phyloP scores from a whole-genome alignment of 1,140 invertebrate species.

The Bradynema listronoti region DNA sequence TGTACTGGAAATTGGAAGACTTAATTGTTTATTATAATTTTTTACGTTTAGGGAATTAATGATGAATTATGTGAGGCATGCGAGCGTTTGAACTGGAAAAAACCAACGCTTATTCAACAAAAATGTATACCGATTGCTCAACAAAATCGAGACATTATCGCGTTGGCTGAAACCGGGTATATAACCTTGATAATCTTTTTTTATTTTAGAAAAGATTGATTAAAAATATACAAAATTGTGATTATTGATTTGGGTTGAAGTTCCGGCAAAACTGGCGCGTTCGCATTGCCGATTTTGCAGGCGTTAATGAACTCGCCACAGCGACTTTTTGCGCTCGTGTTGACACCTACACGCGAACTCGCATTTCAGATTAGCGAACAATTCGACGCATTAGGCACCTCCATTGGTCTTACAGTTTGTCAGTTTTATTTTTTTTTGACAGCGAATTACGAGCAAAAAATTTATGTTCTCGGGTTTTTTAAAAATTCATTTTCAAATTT shows the following conservation, averaged over 20 bases:
- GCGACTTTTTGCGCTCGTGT: slow-evolving; percentile 43
- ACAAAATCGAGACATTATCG: slow-evolving; percentile 45
- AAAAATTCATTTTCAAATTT: slow-evolving; percentile 4
- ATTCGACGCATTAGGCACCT: slow-evolving; percentile 47
- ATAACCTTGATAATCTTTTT: background rate
- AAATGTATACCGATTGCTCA: slow-evolving; percentile 50
- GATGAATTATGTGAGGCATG: slow-evolving; percentile 28
- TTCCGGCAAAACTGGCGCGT: slow-evolving; percentile 52
- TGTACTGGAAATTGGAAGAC: too few relatives aligned
- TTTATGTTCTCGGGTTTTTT: slow-evolving; percentile 3
- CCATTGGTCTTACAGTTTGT: slow-evolving; percentile 44
- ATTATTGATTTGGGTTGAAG: slow-evolving; percentile 29
- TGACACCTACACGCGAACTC: slow-evolving; percentile 54
- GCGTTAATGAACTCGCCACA: slow-evolving; percentile 45
- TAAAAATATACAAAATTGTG: too few relatives aligned
- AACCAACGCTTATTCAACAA: slow-evolving; percentile 37
- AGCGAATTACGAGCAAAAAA: too few relatives aligned
- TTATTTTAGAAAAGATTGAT: background rate
- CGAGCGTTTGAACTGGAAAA: slow-evolving; percentile 21
- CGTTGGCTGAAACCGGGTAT: slow-evolving; percentile 54
- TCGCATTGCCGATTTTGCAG: slow-evolving; percentile 56
- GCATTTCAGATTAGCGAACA: slow-evolving; percentile 57
- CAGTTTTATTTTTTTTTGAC: slow-evolving; percentile 17
- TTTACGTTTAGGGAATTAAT: slow-evolving; percentile 23
- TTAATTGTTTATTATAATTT: too few relatives aligned